A percentile compares a stretch with the other conserved stretches of the same genome.
These are phyloP conservation scores for Todiramphus saurophagus DNA, from an alignment of 2,113 vertebrate species.

Conservation along the genomic window DNA sequence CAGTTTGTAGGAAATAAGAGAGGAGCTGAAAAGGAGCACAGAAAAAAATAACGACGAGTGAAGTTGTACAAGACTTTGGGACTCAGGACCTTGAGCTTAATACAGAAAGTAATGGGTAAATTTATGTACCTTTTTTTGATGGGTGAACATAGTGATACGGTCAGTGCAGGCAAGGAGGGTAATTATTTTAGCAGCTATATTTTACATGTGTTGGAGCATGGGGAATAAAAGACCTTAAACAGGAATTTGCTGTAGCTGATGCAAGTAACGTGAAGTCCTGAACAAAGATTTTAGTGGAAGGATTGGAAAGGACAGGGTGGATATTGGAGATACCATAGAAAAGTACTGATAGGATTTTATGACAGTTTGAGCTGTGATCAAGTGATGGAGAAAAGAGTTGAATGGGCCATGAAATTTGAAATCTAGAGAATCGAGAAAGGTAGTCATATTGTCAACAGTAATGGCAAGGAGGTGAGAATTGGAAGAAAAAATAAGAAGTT, in stretches of 20 bases:
- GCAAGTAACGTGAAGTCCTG: neutral
- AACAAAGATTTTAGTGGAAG: neutral
- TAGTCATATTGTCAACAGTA: constrained; percentile 3
- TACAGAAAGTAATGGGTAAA: neutral
- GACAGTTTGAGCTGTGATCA: constrained; percentile 1
- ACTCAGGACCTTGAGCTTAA: neutral
- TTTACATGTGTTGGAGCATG: neutral
- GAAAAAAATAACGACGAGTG: neutral
- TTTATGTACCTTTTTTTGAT: neutral
- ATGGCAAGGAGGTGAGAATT: constrained; percentile 25
- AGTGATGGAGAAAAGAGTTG: constrained; percentile 2
- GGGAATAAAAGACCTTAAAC: neutral
- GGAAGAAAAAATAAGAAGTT: constrained; percentile 54
- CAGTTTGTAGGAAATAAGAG: neutral
- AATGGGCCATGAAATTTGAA: constrained; percentile 55
- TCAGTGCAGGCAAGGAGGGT: neutral
- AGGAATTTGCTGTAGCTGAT: neutral
- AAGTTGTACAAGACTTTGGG: neutral
- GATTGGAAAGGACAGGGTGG: neutral
- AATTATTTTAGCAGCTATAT: neutral
- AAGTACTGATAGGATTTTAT: neutral
- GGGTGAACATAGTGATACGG: neutral
- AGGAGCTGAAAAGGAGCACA: neutral
- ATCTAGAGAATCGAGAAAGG: constrained; percentile 2
- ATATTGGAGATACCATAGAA: neutral